Base-by-base conservation (phyloP, 2,888 invertebrate species). In the Enchytraeus crypticus region DNA sequence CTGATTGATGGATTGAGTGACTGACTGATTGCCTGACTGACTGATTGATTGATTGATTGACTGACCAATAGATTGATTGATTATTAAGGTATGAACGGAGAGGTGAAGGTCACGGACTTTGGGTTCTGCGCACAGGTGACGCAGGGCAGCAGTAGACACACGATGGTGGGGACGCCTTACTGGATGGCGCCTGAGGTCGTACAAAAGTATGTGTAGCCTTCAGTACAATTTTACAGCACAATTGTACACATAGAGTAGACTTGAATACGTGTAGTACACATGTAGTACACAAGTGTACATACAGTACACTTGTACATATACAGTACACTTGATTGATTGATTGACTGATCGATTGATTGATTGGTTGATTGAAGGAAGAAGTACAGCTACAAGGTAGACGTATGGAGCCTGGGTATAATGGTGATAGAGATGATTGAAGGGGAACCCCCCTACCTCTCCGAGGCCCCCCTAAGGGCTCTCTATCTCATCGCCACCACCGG, bases 401-500 rank as follows among this genome's bases (percentile, higher is more conserved):
- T 98, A 62, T 98, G 98, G 78, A 96, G 96, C 57, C 83, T 98
- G 77, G 98, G 98, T 69, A 98, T 98, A 74, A 98, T 98, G 97
- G 97, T 97, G 56, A 98, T 98, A 74, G 98, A 98, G 84, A 98
- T 98, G 98, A 95, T 98, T 66, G 98, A 98, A 82, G 98, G 98
- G 63, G 97, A 98, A 80, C 98, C 98, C 45, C 98, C 98, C 2
- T 98, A 98, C 82, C 83, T 98, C 65, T 97, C 97, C 81, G 97
- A 98, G 82, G 96, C 96, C 82, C 97, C 97, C 49, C 83, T 97
- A 59, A 86, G 95, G 80, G 84, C 84, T 73, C 59, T 64, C 26
- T 64, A 64, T 30, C 61, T 64, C 43, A 64, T 64, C 47, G 64
- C 56, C 27, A 34, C 64, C 53, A 62, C 62, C 55, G 64, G 84